Evolutionary conservation across 2,797 vertebrate species (phyloP), one percentile per base, ranked within the genome.

Genomic region (Syndactyla subalaris): DNA sequence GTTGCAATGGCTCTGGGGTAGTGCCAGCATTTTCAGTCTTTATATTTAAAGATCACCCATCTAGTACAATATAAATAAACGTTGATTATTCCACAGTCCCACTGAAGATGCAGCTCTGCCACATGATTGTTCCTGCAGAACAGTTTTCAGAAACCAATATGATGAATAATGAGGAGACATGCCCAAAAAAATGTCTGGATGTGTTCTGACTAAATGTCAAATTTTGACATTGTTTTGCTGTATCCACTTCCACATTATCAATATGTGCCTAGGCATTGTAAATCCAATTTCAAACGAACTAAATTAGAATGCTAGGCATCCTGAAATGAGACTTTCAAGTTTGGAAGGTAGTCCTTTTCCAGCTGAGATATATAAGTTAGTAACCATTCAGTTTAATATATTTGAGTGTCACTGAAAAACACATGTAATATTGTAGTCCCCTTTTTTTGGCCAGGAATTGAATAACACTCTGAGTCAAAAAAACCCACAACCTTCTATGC

Each of bases 401-500:
- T 52, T 14, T 30, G 6, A 0, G 2, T 68, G 5, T 67, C 11
- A 8, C 14, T 68, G 41, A 91, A 82, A 82, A 55, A 61, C 0
- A 38, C 16, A 12, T 21, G 14, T 39, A 48, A 78, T 68, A 57
- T 52, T 34, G 43, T 13, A 52, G 8, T 48, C 6, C 12, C 1
- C 7, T 54, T 36, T 84, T 11, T 11, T 24, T 72, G 65, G 43
- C 5, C 20, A 82, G 29, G 2, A 78, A 61, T 2, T 43, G 9
- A 59, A 12, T 48, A 43, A 39, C 8, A 32, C 6, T 48, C 4
- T 36, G 1, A 49, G 13, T 24, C 2, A 63, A 77, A 70, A 58
- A 65, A 51, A 0, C 2, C 26, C 45, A 6, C 22, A 85, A 9
- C 1, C 1, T 48, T 52, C 9, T 36, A 2, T 32, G 7, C 19